A percentile compares a stretch with the other conserved stretches of the same genome.
These are phyloP conservation scores for Lomographa bimaculata DNA, from an alignment of 2,888 invertebrate genomes.

Conservation along the genomic window DNA sequence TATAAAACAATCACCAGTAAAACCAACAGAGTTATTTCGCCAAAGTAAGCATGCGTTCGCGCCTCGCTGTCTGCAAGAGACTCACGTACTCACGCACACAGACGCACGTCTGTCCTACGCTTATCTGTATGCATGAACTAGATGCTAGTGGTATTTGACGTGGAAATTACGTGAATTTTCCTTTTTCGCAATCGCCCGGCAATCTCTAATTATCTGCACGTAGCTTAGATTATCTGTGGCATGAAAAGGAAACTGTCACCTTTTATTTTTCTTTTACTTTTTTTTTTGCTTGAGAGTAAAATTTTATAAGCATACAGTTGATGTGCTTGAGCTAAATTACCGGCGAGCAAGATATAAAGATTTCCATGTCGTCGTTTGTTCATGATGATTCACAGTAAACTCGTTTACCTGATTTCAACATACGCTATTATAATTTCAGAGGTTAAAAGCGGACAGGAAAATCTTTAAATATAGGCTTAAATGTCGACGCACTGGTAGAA, in stretches of 20 bases:
- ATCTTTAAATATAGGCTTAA: slow-evolving; percentile 15
- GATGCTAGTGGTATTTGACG: slow-evolving; percentile 25
- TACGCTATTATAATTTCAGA: no score
- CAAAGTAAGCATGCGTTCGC: slow-evolving; percentile 33
- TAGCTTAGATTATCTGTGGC: slow-evolving; percentile 23
- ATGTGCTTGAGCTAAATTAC: no score
- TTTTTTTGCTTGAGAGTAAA: not conserved
- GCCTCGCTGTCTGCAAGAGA: slow-evolving; percentile 53
- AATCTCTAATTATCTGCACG: slow-evolving; percentile 37
- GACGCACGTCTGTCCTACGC: slow-evolving; percentile 4
- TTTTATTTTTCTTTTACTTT: slow-evolving; percentile 13
- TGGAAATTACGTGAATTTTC: slow-evolving; percentile 52
- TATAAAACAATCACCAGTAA: no score
- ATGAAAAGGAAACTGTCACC: slow-evolving; percentile 17
- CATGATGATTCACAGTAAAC: slow-evolving; percentile 2
- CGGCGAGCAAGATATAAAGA: no score
- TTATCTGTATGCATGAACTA: slow-evolving; percentile 25
- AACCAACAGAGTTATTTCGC: slow-evolving; percentile 13
- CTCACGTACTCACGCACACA: slow-evolving; percentile 32
- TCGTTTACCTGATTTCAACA: slow-evolving; percentile 1
- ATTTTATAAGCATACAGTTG: no score
- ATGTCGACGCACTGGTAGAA: slow-evolving; percentile 27
- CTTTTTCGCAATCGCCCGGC: slow-evolving; percentile 46
- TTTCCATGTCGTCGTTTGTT: no score
- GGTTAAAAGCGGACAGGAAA: slow-evolving; percentile 14